Conservation (phyloP, 2,797 vertebrate species). For the Remorina albescens region DNA sequence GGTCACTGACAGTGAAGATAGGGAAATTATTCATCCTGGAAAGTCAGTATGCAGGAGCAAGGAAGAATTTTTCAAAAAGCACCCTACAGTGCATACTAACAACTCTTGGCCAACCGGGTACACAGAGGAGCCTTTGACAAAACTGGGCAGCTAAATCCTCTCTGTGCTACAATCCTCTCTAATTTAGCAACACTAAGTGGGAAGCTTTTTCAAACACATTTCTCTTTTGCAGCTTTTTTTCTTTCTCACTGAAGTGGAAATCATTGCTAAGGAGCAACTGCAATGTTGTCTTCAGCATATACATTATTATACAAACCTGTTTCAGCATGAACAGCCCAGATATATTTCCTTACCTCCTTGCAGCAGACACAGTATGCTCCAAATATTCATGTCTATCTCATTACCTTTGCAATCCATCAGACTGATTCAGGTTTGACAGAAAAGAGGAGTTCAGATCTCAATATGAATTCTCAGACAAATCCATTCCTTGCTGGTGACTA, state of each 20-base stretch:
- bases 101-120: constrained; percentile 46
- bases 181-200: constrained; percentile 26
- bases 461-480: constrained; percentile 32
- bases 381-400: constrained; percentile 27
- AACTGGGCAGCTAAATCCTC: constrained; percentile 63
- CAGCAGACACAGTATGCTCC: constrained; percentile 32
- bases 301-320: neutral
- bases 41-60: constrained; percentile 14
- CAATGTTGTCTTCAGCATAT: neutral
- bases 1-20: constrained; percentile 16
- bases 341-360: constrained; percentile 19
- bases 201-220: constrained; percentile 26
- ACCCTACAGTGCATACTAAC: constrained; percentile 76
- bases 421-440: constrained; percentile 22
- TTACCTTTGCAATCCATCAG: constrained; percentile 45
- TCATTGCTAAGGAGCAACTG: constrained; percentile 11
- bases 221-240: neutral
- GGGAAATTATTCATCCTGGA: constrained; percentile 15
- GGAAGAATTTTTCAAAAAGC: constrained; percentile 40
- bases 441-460: constrained; percentile 24
- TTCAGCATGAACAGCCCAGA: constrained; percentile 17
- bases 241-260: constrained; percentile 21
- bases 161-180: constrained; percentile 36
- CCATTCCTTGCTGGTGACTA: constrained; percentile 12
- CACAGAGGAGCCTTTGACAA: constrained; percentile 79